A percentile compares a stretch with the other conserved stretches of the same genome.
phyloP scores from a whole-genome alignment of 2,888 invertebrate genomes.

The Perizoma affinitatum region DNA sequence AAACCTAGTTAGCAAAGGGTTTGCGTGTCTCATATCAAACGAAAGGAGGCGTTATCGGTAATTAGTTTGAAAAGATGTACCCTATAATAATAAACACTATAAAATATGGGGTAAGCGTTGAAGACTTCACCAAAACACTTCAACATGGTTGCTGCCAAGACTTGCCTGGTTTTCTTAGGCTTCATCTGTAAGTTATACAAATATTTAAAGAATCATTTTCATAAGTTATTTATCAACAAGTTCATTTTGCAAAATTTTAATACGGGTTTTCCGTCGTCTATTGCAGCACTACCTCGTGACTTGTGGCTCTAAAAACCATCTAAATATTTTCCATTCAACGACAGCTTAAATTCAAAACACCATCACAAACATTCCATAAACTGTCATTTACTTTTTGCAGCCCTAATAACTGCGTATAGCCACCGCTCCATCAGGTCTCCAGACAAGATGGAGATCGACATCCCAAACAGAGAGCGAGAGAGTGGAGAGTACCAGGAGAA shows the following conservation, averaged over 20 bases:
- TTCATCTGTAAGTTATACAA: constrained; percentile 19
- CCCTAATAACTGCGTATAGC: constrained; percentile 7
- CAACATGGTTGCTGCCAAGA: constrained; percentile 25
- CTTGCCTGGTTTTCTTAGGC: constrained; percentile 19
- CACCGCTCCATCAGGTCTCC: constrained; percentile 47
- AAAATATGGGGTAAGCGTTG: constrained; percentile 8
- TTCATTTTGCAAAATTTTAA: too few relatives aligned
- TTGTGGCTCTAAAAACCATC: too few relatives aligned
- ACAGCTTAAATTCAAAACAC: too few relatives aligned
- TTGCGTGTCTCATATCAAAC: constrained; percentile 34
- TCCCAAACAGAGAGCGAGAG: constrained; percentile 41
- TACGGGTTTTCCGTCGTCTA: too few relatives aligned
- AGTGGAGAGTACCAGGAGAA: constrained; percentile 40
- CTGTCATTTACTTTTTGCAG: constrained; percentile 10
- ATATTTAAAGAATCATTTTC: too few relatives aligned
- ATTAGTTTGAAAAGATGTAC: constrained; percentile 22
- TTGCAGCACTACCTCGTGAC: too few relatives aligned
- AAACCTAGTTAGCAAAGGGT: neutral
- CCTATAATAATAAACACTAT: constrained; percentile 35
- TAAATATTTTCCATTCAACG: too few relatives aligned
- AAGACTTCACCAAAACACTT: constrained; percentile 7
- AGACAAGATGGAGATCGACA: constrained; percentile 48
- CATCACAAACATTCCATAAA: neutral
- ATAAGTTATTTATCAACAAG: too few relatives aligned
- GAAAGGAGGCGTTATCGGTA: constrained; percentile 14